Evolutionary conservation across 2,888 invertebrate genomes (phyloP).

Genomic region (Gryllus longicercus): DNA sequence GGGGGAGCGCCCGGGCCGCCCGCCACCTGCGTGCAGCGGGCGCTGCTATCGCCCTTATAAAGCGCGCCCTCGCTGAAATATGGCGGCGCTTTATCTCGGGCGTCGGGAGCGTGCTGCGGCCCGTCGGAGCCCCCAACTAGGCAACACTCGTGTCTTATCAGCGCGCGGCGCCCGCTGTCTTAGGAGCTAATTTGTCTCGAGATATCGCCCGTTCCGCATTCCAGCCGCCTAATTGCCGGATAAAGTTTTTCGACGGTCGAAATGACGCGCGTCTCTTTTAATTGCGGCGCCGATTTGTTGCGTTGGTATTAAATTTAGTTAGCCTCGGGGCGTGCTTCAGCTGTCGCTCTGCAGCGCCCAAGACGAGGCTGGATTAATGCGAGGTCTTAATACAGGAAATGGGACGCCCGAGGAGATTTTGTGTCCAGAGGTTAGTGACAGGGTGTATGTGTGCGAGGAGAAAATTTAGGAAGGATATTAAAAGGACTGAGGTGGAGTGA

Average conservation of each 20-base stretch:
- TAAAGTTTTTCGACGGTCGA: background rate
- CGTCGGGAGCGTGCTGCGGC: background rate
- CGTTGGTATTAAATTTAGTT: too few species aligned
- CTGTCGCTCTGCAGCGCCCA: too few species aligned
- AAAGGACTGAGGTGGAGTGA: too few species aligned
- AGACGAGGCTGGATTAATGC: too few species aligned
- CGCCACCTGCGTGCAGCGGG: background rate
- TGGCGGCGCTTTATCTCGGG: slow-evolving; percentile 3
- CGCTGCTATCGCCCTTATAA: background rate
- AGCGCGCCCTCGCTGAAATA: slow-evolving; percentile 9
- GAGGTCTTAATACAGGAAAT: too few species aligned
- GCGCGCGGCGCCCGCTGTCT: background rate
- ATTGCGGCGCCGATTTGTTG: too few species aligned
- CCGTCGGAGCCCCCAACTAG: slow-evolving; percentile 3
- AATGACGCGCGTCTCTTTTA: too few species aligned
- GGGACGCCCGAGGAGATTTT: too few species aligned
- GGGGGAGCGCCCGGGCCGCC: background rate
- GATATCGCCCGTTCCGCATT: background rate
- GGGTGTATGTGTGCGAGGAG: too few species aligned
- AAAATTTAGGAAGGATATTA: too few species aligned
- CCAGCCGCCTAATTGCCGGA: background rate
- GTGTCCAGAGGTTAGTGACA: too few species aligned
- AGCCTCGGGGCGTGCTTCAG: too few species aligned
- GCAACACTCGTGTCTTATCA: slow-evolving; percentile 17
- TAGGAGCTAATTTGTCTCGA: background rate